Conservation (phyloP, 2,888 invertebrate species). For the Machimus atricapillus region DNA sequence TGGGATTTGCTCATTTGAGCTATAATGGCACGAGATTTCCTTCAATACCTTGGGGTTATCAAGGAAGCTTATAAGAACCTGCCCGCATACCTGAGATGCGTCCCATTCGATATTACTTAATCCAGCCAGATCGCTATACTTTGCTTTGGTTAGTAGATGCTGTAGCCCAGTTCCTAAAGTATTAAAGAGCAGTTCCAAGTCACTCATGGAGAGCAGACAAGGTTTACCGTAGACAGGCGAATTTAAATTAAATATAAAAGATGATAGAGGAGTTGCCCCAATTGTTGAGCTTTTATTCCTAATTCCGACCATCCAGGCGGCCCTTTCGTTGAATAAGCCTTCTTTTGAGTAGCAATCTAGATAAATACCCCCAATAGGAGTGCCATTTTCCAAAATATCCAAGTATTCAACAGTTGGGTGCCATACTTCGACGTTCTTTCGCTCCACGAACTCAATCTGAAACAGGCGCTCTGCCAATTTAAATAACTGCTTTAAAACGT, state of each 20-base stretch:
- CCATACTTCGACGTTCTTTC: constrained; percentile 76
- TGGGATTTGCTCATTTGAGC: constrained; percentile 75
- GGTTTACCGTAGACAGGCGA: constrained; percentile 70
- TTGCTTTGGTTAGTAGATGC: constrained; percentile 81
- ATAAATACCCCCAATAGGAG: constrained; percentile 82
- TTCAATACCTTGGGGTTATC: constrained; percentile 69
- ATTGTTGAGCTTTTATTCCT: constrained; percentile 71
- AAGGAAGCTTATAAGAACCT: constrained; percentile 84
- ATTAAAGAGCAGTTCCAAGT: constrained; percentile 78
- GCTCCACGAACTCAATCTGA: constrained; percentile 76
- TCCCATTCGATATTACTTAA: constrained; percentile 93
- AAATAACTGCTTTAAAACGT: constrained; percentile 81
- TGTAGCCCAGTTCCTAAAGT: constrained; percentile 90
- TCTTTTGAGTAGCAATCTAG: constrained; percentile 80
- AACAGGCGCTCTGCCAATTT: constrained; percentile 79
- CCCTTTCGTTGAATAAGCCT: constrained; percentile 63
- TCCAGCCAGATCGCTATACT: constrained; percentile 85
- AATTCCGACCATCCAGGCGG: constrained; percentile 81
- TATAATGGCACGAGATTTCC: constrained; percentile 76
- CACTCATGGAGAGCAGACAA: constrained; percentile 76
- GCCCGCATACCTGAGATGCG: constrained; percentile 81
- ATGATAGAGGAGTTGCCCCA: constrained; percentile 75
- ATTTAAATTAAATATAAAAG: constrained; percentile 84
- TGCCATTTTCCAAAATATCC: constrained; percentile 74
- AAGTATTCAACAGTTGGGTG: constrained; percentile 85